These are phyloP conservation scores for Notamacropus eugenii DNA, from an alignment of 2,797 vertebrate species.

Conservation along the genomic window DNA sequence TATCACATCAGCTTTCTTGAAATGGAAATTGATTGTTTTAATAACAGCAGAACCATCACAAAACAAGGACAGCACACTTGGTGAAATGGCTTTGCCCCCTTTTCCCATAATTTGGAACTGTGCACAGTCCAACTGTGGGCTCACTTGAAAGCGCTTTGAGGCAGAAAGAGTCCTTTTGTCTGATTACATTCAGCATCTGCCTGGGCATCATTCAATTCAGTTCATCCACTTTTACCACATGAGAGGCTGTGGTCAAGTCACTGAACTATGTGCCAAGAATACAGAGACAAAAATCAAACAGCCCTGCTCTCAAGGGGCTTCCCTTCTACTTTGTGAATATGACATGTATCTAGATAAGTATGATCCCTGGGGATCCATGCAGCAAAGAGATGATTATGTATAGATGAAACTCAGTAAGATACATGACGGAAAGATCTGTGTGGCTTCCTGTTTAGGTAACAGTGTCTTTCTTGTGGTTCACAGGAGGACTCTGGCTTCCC, in stretches of 20 bases:
- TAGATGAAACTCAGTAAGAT: background rate
- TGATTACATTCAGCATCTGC: background rate
- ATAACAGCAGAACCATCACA: background rate
- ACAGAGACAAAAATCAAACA: background rate
- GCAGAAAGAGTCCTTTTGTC: background rate
- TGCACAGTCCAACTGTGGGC: background rate
- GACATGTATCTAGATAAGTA: background rate
- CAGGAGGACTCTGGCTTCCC: constrained; percentile 91
- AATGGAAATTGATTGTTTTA: background rate
- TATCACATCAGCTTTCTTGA: background rate
- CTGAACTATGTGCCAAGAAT: no score
- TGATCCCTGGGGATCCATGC: background rate
- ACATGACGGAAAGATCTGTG: background rate
- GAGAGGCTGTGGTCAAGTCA: background rate
- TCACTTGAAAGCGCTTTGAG: background rate
- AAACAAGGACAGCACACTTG: background rate
- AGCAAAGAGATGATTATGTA: background rate
- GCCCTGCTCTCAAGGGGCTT: background rate
- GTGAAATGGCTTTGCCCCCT: background rate
- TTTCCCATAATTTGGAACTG: background rate
- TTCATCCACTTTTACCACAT: background rate
- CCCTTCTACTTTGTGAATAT: background rate
- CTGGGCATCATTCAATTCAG: background rate
- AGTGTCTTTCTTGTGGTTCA: constrained; percentile 39
- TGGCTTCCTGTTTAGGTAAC: constrained; percentile 33